A percentile compares a stretch with the other conserved stretches of the same genome.
Evolutionary conservation across 2,797 vertebrate genomes (phyloP).

Genomic region (Fistularia commersonii): DNA sequence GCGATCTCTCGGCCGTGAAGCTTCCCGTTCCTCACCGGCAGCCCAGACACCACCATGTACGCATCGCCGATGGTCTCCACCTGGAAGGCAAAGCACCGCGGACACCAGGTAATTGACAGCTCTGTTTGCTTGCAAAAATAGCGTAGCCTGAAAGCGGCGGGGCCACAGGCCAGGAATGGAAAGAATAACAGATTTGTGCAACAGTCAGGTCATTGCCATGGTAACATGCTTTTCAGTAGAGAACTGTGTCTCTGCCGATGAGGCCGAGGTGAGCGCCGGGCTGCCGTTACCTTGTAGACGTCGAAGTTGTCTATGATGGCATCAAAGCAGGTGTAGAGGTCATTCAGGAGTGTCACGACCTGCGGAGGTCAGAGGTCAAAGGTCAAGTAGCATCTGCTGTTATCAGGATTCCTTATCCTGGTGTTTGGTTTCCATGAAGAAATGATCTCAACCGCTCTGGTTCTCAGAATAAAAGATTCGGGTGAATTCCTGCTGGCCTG

Average conservation of each 20-base stretch:
- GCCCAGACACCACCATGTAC: conserved; percentile 92
- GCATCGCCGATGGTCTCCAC: conserved; percentile 92
- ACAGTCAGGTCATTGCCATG: too few relatives aligned
- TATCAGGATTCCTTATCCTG: neutral
- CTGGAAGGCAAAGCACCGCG: too few relatives aligned
- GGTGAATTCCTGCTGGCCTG: too few relatives aligned
- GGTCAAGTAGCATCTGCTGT: neutral
- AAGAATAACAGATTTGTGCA: too few relatives aligned
- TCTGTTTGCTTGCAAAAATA: too few relatives aligned
- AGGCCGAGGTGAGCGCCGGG: too few relatives aligned
- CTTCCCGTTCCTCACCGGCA: conserved; percentile 85
- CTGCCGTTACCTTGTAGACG: conserved; percentile 86
- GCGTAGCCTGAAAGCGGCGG: too few relatives aligned
- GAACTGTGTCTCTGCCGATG: neutral
- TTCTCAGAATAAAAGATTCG: too few relatives aligned
- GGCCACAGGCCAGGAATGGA: too few relatives aligned
- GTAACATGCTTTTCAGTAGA: too few relatives aligned
- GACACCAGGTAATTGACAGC: conserved; percentile 2
- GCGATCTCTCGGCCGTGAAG: conserved; percentile 85
- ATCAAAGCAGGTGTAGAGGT: conserved; percentile 95
- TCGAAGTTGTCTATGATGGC: conserved; percentile 98
- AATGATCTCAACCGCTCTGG: too few relatives aligned
- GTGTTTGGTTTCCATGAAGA: too few relatives aligned
- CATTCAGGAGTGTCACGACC: conserved; percentile 93
- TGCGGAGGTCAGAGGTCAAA: conserved; percentile 36